A percentile compares a stretch with the other conserved stretches of the same genome.
Conservation (phyloP, 1,140 invertebrate genomes). For the Drosophila pseudoananassae region DNA sequence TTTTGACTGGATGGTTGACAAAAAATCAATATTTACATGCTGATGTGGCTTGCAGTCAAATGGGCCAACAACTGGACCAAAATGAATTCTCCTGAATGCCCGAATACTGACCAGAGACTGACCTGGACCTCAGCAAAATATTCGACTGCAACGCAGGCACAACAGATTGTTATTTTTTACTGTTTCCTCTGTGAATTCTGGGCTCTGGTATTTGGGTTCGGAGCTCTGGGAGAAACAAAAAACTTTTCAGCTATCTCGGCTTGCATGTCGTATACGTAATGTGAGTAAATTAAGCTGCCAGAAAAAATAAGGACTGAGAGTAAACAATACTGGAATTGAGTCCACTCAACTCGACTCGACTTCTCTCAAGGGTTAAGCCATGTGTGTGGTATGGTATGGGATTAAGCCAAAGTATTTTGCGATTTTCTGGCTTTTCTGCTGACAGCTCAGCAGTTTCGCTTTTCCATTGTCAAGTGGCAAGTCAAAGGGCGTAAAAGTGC, state of each 20-base stretch:
- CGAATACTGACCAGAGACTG: conserved; percentile 8
- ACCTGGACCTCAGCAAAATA: conserved; percentile 37
- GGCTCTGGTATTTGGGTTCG: neutral
- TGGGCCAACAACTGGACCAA: conserved; percentile 58
- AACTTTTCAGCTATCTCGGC: conserved; percentile 17
- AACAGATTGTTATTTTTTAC: conserved; percentile 2
- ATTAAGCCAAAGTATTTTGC: conserved; percentile 50
- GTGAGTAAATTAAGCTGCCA: conserved; percentile 49
- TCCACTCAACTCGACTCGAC: conserved; percentile 17
- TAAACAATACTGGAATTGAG: conserved; percentile 39
- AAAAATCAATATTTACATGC: conserved; percentile 71
- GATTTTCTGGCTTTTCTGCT: conserved; percentile 24
- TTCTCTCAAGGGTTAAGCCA: conserved; percentile 21
- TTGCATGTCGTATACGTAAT: conserved; percentile 67
- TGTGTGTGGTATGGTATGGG: conserved; percentile 8
- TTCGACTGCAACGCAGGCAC: conserved; percentile 36
- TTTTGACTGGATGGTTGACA: conserved; percentile 20
- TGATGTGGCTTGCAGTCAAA: conserved; percentile 57
- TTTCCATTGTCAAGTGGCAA: conserved; percentile 49
- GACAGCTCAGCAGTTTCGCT: conserved; percentile 8
- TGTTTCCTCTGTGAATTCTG: neutral
- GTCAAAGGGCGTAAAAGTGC: conserved; percentile 49
- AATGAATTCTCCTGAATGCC: conserved; percentile 31
- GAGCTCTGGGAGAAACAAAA: conserved; percentile 16
- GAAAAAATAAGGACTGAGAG: conserved; percentile 22